A percentile compares a stretch with the other conserved stretches of the same genome.
Evolutionary conservation across 2,113 vertebrate species (phyloP).

Genomic region (Crypturellus undulatus): DNA sequence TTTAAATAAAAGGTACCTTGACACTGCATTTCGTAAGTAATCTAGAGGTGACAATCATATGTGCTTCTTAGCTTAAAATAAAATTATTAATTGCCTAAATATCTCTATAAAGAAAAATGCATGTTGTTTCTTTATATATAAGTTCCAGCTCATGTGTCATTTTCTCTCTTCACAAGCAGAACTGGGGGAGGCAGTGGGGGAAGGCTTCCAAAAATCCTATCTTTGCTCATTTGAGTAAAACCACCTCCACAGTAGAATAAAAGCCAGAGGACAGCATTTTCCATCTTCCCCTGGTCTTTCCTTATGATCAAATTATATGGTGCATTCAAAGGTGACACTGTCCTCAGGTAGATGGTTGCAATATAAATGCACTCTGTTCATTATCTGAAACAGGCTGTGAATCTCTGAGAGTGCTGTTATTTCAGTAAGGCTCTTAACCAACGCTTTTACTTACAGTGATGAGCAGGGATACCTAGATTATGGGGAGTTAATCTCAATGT

Average conservation of each 20-base stretch:
- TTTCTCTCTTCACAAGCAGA: background rate
- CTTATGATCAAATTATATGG: background rate
- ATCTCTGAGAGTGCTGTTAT: background rate
- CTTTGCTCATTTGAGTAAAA: background rate
- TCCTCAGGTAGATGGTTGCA: background rate
- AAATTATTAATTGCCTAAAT: background rate
- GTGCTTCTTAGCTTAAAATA: background rate
- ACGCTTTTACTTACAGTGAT: background rate
- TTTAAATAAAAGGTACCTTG: background rate
- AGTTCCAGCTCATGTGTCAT: background rate
- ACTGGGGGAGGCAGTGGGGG: fast-evolving
- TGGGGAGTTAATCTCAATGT: fast-evolving
- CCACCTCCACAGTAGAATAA: fast-evolving
- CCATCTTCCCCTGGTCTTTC: background rate
- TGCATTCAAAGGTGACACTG: background rate
- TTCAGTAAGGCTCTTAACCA: background rate
- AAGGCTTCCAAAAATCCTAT: background rate
- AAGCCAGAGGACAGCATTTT: background rate
- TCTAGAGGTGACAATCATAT: fast-evolving
- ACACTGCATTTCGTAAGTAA: background rate
- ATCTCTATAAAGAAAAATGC: background rate
- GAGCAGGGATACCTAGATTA: background rate
- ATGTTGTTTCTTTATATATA: background rate
- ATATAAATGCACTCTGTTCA: background rate
- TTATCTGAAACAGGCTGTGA: background rate